Base-by-base conservation (phyloP, 2,888 invertebrate genomes). In the Drosophila kambysellisi region DNA sequence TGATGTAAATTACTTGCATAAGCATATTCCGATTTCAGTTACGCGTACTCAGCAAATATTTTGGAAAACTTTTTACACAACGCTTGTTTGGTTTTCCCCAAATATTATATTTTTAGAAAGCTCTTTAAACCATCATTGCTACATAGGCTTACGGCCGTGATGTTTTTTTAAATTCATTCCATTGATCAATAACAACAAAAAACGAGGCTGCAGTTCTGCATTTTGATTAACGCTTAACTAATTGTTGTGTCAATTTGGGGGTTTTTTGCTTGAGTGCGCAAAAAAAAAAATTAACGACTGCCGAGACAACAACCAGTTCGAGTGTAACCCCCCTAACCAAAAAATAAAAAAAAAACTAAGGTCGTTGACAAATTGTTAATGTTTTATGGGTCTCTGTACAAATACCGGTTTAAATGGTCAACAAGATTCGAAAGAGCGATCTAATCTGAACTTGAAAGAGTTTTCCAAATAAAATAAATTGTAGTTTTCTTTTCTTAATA, bases 161-260 rank as follows among this genome's bases (percentile, higher is more conserved):
- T 62, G 62, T 50, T 46, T 58, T 70, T 69, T 72, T 63, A 8
- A 20, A 46, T 53, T 61, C 74, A 63, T 43, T 37, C 20, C n/a
- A 75, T 70, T 88, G 70, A 63, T 70, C 66, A 59, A 61, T 51
- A 67, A 33, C 20, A 37, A 29, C 30, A 43, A 67, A 57, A 68
- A 59, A 58, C 30, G 33, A 65, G 17, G 50, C 67, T 75, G 59
- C 80, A 75, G 57, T 77, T 87, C 73, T 81, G 78, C 68, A 72
- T 74, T 76, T 87, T 72, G 74, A 84, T 85, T 85, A 85, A 85
- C 88, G 70, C 70, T 76, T 74, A 58, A 71, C 90, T 85, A 85
- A 85, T 90, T 79, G 70, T 58, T 70, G 66, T 81, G 82, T 81
- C 72, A 88, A 74, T 60, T 60, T 59, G 57, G 60, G 56, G 64